These are phyloP conservation scores for Phrynosoma platyrhinos DNA, from an alignment of 2,113 vertebrate genomes.

Conservation along the genomic window DNA sequence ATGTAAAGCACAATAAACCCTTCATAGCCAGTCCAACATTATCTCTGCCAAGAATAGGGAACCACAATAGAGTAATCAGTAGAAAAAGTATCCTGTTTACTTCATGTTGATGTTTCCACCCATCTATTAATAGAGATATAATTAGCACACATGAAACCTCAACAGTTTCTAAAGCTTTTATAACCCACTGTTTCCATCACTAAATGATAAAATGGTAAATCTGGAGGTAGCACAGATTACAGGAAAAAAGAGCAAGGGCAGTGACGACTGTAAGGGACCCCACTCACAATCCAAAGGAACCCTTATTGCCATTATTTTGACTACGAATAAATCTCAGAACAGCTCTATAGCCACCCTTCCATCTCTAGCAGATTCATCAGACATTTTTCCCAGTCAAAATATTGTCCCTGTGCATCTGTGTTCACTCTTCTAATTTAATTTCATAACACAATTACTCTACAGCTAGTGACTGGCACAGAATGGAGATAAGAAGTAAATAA, in stretches of 20 bases:
- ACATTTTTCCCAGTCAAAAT: constrained; percentile 39
- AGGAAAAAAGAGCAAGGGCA: neutral
- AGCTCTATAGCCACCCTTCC: constrained; percentile 57
- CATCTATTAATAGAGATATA: neutral
- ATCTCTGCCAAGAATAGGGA: neutral
- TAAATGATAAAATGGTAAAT: neutral
- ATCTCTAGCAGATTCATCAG: constrained; percentile 48
- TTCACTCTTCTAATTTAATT: constrained; percentile 23
- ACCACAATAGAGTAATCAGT: neutral
- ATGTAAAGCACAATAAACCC: neutral
- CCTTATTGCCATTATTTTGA: constrained; percentile 5
- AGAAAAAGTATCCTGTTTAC: neutral
- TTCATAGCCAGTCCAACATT: neutral
- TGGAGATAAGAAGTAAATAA: neutral
- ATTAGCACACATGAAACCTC: neutral
- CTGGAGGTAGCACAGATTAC: neutral
- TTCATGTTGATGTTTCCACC: neutral
- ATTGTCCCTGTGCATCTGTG: neutral
- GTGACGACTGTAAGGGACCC: neutral
- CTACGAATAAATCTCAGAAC: constrained; percentile 8
- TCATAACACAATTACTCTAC: constrained; percentile 12
- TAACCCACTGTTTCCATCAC: neutral
- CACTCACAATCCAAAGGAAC: neutral
- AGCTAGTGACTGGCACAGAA: neutral
- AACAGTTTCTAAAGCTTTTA: neutral